Evolutionary conservation across 2,113 vertebrate species (phyloP), one percentile per base, ranked within the genome.

Genomic region (Ranitomeya imitator): DNA sequence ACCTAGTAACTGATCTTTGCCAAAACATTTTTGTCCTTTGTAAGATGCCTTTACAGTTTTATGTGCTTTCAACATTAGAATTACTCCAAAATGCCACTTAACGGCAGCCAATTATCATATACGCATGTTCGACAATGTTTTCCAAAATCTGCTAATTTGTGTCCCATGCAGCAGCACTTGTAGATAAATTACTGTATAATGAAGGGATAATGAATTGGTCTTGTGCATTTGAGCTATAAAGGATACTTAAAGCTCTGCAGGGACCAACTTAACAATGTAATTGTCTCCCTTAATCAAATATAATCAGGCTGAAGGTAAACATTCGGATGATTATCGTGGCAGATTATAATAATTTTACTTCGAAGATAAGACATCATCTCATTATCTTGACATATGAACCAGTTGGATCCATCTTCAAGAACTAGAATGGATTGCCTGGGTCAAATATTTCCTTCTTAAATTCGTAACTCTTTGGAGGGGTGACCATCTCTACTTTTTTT

Each of bases 261-360:
- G 74, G 76, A 86, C 51, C 71, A 78, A 63, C 31, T n/a, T 61
- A 78, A 63, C 85, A 86, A 65, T 65, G 18, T 79, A 86, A 86
- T 86, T 79, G 76, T 79, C 74, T 85, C 45, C 19, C 61, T 55
- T 79, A 86, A 78, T 55, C 26, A 76, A 59, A 57, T 71, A n/a
- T 73, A 10, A 57, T 73, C 69, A 86, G n/a, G 57, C 59, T 86
- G 61, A 77, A 77, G 73, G 57, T 74, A 76, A 86, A 77, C 55
- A 60, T 86, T 76, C 21, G 67, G 21, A 12, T 79, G 26, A 65
- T 78, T 78, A 51, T 60, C 73, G 63, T 78, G 54, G 74, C 13
- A 79, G 21, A 86, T 79, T 78, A 54, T 15, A 16, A 86, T 31
- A 15, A 45, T 67, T 65, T 57, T 85, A 45, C 59, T 52, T 52